Evolutionary conservation across 2,113 vertebrate species (phyloP).

Genomic region (Hippopotamus amphibius): DNA sequence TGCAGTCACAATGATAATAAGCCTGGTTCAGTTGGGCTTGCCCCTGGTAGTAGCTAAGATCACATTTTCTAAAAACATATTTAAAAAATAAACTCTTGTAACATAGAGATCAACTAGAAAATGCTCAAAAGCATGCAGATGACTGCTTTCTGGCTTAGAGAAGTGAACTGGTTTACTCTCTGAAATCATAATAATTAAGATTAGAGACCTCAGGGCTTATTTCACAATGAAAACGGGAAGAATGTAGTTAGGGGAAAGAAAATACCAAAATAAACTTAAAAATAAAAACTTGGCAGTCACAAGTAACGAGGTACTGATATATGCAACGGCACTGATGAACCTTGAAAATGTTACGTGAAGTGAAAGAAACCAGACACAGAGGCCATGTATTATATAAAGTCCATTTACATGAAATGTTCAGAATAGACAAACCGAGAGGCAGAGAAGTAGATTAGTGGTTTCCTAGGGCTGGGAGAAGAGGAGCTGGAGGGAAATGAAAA

Average conservation of each 20-base stretch:
- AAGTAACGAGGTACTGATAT: slow-evolving; percentile 9
- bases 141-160: background rate
- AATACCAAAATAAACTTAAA: slow-evolving; percentile 40
- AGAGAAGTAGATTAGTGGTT: background rate
- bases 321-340: background rate
- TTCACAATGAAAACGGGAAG: slow-evolving; percentile 28
- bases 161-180: background rate
- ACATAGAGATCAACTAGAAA: background rate
- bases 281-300: slow-evolving; percentile 9
- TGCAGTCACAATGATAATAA: background rate
- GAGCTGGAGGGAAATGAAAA: background rate
- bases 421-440: background rate
- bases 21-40: background rate
- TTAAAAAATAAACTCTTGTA: background rate
- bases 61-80: slow-evolving; percentile 32
- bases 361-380: slow-evolving; percentile 12
- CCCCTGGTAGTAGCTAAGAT: slow-evolving; percentile 38
- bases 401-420: background rate
- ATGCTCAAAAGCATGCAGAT: background rate
- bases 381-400: background rate
- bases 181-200: background rate
- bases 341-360: slow-evolving; percentile 21
- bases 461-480: background rate
- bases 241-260: background rate
- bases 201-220: background rate